A percentile compares a stretch with the other conserved stretches of the same genome.
These are phyloP conservation scores for Saguinus midas DNA, from an alignment of 2,113 vertebrate species.

Conservation along the genomic window DNA sequence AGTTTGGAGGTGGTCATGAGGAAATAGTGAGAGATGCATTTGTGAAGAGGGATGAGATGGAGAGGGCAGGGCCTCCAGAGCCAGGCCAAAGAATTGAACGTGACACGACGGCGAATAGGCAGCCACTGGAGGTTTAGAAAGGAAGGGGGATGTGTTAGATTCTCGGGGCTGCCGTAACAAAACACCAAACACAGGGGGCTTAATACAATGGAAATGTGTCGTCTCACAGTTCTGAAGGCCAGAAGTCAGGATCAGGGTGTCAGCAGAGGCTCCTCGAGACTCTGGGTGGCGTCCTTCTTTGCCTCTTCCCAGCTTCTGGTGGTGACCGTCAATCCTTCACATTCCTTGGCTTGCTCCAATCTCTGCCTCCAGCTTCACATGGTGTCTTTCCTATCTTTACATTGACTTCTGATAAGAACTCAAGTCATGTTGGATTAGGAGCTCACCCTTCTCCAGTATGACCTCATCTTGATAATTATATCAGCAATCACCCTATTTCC, in stretches of 20 bases:
- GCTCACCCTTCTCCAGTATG: not conserved
- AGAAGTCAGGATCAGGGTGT: not conserved
- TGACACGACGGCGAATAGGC: not conserved
- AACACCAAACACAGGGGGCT: not conserved
- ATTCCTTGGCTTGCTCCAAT: not conserved
- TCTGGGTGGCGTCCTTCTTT: not conserved
- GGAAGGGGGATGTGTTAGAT: not conserved
- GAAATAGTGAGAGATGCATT: not conserved
- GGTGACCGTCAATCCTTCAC: not conserved
- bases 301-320: not conserved
- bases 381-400: not conserved
- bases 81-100: not conserved
- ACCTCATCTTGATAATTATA: not conserved
- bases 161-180: not conserved
- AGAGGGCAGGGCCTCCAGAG: not conserved
- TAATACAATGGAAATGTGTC: not conserved
- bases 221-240: not conserved
- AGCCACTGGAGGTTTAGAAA: not conserved
- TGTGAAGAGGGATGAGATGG: not conserved
- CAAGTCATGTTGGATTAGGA: not conserved
- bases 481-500: not conserved
- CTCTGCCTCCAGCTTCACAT: not conserved
- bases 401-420: not conserved
- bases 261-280: not conserved
- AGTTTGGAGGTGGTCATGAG: not conserved